These are phyloP conservation scores for Dicaeum eximium DNA, from an alignment of 2,113 vertebrate species.

Conservation along the genomic window DNA sequence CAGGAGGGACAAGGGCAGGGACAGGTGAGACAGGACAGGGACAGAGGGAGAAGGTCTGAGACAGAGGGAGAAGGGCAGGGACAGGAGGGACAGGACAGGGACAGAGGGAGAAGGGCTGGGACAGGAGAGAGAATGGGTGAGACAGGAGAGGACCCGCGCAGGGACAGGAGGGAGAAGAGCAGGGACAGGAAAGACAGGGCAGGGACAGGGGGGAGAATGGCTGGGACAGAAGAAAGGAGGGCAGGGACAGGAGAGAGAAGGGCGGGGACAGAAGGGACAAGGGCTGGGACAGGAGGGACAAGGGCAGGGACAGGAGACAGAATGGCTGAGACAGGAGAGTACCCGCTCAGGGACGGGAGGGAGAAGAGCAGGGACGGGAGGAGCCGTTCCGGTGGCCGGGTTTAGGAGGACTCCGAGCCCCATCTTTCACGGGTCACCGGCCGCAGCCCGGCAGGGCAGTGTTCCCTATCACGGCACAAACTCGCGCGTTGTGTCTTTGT, in stretches of 20 bases:
- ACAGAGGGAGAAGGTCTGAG: background rate
- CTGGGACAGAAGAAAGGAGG: too few relatives aligned
- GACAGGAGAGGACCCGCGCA: too few relatives aligned
- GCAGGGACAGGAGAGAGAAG: background rate
- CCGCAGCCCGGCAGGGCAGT: constrained; percentile 33
- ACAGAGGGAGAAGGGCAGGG: fast-evolving
- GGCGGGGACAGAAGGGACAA: background rate
- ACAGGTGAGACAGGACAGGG: too few relatives aligned
- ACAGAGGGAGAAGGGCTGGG: background rate
- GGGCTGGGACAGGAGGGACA: fast-evolving
- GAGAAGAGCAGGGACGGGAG: fast-evolving
- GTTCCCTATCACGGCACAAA: constrained; percentile 59
- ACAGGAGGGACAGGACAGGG: background rate
- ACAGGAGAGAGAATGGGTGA: fast-evolving
- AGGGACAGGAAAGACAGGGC: fast-evolving
- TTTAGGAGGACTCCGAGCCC: background rate
- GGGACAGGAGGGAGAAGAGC: background rate
- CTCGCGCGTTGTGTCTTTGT: constrained; percentile 73
- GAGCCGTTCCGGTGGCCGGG: background rate
- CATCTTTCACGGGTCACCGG: constrained; percentile 39
- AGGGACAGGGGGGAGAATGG: background rate
- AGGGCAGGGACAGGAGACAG: fast-evolving
- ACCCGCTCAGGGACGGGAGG: background rate
- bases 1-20: fast-evolving
- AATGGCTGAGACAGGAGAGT: too few relatives aligned